Evolutionary conservation across 2,113 vertebrate species (phyloP), one percentile per base, ranked within the genome.

Genomic region (Amia ocellicauda): DNA sequence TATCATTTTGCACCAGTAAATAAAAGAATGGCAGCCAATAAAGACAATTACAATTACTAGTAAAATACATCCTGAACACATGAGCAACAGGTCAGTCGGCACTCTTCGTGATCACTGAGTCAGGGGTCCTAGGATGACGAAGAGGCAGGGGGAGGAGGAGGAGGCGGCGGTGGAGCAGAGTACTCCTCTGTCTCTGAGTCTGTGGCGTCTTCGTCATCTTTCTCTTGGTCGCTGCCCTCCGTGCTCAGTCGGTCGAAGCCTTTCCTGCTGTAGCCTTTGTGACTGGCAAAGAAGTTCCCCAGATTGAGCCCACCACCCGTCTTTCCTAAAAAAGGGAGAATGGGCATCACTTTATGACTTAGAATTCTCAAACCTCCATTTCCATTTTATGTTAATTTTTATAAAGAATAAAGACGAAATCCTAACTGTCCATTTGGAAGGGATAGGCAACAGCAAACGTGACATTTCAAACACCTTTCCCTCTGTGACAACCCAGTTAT

Each of bases 221-320:
- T 93, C 78, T 99, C 96, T 68, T 93, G 94, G 80, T 99, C 97
- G 2, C 97, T 99, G 52, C 93, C 96, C 74, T 99, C 97, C 0
- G 96, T 98, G 71, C 94, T 98, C 47, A 99, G 89, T 52, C 95
- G 92, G 84, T 98, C 96, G 51, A 99, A 99, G 19, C 96, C 95
- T 79, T 98, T 94, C 0, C 92, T 87, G 59, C 89, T 99, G 80
- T 98, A 99, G 68, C 94, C 91, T 73, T 95, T 91, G 43, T 88
- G 94, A 53, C 90, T 90, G 0, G 93, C 93, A 52, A 99, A 96
- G 87, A 99, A 98, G 76, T 95, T 98, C 8, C 97, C 97, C 29
- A 99, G 87, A 70, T 98, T 98, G 66, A 98, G 84, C 47, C 93
- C 86, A 66, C 92, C 89, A 1, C 88, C 73, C 0, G 90, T 90